A percentile compares a stretch with the other conserved stretches of the same genome.
Conservation (phyloP, 2,113 vertebrate species). For the Siphamia tubifer region DNA sequence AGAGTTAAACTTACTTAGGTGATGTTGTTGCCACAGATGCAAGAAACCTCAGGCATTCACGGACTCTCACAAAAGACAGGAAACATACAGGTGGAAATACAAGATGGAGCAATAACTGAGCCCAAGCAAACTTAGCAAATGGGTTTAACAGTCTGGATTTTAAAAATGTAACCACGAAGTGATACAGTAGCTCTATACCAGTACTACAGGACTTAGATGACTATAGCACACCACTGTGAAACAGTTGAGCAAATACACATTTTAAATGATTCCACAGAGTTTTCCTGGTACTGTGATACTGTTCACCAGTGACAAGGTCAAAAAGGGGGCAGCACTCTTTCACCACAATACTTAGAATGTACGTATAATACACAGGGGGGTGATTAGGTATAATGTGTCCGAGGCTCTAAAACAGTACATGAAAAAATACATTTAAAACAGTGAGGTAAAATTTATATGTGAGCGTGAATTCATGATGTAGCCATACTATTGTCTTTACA, state of each 20-base stretch:
- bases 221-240: background rate
- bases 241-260: background rate
- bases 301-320: constrained; percentile 20
- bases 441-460: too few relatives aligned
- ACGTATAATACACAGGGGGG: background rate
- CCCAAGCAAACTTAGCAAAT: constrained; percentile 29
- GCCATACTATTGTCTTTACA: too few relatives aligned
- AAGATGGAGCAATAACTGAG: background rate
- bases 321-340: background rate
- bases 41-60: background rate
- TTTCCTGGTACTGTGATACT: constrained; percentile 26
- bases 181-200: background rate
- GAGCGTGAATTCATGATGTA: too few relatives aligned
- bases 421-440: background rate
- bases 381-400: constrained; percentile 19
- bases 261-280: constrained; percentile 44
- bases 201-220: background rate
- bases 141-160: background rate
- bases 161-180: constrained; percentile 6
- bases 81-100: constrained; percentile 30
- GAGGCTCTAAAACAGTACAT: background rate
- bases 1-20: too few relatives aligned
- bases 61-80: background rate
- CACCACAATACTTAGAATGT: background rate
- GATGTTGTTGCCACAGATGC: background rate